A percentile compares a stretch with the other conserved stretches of the same genome.
Conservation (phyloP, 2,113 vertebrate genomes). For the Guaruba guarouba region DNA sequence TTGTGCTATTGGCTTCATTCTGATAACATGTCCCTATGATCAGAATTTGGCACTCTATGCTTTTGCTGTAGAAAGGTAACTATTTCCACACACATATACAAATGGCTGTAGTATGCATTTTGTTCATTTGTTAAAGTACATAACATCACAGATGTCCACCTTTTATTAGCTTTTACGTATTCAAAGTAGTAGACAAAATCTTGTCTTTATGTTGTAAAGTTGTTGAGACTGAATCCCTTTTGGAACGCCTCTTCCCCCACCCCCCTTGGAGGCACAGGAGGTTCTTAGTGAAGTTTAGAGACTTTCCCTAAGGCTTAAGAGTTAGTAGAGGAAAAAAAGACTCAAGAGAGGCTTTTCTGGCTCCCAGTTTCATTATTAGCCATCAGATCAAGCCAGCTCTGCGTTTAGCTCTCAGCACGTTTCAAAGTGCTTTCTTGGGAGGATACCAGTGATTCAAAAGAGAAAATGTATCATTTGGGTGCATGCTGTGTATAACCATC, state of each 20-base stretch:
- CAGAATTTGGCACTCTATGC: background rate
- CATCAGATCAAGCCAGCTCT: background rate
- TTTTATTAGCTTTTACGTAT: background rate
- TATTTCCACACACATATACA: background rate
- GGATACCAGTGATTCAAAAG: background rate
- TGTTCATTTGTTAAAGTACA: background rate
- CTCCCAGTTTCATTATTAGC: background rate
- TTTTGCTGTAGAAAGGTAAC: background rate
- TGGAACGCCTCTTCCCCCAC: background rate
- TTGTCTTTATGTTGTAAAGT: background rate
- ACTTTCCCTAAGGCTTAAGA: background rate
- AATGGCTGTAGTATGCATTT: background rate
- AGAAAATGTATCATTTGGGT: background rate
- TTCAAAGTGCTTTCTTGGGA: background rate
- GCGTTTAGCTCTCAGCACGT: background rate
- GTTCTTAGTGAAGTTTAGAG: background rate
- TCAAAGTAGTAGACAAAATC: background rate
- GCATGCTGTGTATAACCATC: background rate
- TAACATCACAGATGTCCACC: background rate
- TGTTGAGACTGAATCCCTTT: background rate
- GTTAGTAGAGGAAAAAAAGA: background rate
- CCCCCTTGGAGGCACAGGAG: background rate
- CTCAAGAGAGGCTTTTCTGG: background rate
- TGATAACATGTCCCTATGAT: background rate
- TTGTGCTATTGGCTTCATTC: accelerated